Conservation (phyloP, 2,797 vertebrate species). For the Tokudaia tokunoshimensis region DNA sequence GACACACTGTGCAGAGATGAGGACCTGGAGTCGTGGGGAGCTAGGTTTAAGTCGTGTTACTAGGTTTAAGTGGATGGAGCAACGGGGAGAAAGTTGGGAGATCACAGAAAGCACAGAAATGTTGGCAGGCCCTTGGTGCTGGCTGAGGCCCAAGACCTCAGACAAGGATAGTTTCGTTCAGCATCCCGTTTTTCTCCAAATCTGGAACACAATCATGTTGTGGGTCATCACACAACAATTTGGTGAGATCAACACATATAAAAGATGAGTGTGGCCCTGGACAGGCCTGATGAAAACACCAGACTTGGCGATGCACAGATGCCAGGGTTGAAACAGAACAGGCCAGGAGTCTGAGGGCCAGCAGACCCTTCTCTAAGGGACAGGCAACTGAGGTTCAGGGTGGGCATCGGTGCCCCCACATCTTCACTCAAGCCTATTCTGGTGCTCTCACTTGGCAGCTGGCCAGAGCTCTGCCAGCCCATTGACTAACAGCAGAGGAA, state of each 20-base stretch:
- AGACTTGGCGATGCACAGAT: background rate
- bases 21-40: background rate
- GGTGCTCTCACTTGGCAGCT: background rate
- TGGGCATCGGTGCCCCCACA: background rate
- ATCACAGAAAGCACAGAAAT: slow-evolving; percentile 44
- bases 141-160: slow-evolving; percentile 31
- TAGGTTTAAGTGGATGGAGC: slow-evolving; percentile 11
- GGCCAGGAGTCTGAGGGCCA: background rate
- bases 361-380: background rate
- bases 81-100: slow-evolving; percentile 37
- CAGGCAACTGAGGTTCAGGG: background rate
- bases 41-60: background rate
- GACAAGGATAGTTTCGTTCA: slow-evolving; percentile 49
- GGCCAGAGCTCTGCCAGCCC: background rate
- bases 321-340: background rate
- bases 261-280: slow-evolving; percentile 55
- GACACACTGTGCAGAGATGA: background rate
- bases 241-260: slow-evolving; percentile 66
- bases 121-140: slow-evolving; percentile 55
- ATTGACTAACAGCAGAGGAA: background rate
- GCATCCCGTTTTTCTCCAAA: slow-evolving; percentile 10
- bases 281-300: slow-evolving; percentile 41
- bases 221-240: slow-evolving; percentile 79
- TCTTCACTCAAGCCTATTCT: background rate
- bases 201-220: slow-evolving; percentile 71